Evolutionary conservation across 2,797 vertebrate species (phyloP).

Genomic region (Hippocampus kuda): DNA sequence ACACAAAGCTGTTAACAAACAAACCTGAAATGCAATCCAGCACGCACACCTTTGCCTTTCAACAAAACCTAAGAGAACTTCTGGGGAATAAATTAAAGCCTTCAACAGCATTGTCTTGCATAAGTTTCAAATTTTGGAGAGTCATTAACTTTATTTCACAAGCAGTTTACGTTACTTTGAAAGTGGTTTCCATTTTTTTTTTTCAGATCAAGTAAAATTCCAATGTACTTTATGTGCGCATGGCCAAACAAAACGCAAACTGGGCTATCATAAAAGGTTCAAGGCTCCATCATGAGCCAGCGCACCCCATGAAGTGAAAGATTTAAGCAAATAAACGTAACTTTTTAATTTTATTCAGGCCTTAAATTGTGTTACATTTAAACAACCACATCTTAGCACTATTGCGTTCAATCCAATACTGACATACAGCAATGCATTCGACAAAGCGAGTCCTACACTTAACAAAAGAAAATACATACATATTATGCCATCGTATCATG

Average conservation of each 20-base stretch:
- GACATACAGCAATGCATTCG: not conserved
- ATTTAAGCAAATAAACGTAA: not conserved
- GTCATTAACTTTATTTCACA: not conserved
- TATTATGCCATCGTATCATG: too few relatives aligned
- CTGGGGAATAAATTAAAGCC: not conserved
- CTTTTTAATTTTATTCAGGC: not conserved
- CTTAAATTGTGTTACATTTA: not conserved
- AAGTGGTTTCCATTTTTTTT: conserved; percentile 30
- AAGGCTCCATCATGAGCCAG: not conserved
- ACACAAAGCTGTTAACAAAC: conserved; percentile 27
- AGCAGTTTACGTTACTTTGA: conserved; percentile 25
- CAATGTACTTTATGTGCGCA: conserved; percentile 18
- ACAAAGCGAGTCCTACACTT: not conserved
- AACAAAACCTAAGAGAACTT: not conserved
- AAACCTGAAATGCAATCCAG: conserved; percentile 25
- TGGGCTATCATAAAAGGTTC: not conserved
- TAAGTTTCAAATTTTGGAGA: not conserved
- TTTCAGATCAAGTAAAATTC: conserved; percentile 22
- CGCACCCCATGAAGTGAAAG: not conserved
- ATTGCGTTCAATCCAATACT: not conserved
- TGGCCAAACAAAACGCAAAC: not conserved
- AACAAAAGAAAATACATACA: too few relatives aligned
- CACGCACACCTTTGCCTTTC: not conserved
- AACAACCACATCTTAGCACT: not conserved
- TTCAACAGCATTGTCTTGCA: not conserved